Base-by-base conservation (phyloP, 2,797 vertebrate species). In the Pipistrellus nathusii region DNA sequence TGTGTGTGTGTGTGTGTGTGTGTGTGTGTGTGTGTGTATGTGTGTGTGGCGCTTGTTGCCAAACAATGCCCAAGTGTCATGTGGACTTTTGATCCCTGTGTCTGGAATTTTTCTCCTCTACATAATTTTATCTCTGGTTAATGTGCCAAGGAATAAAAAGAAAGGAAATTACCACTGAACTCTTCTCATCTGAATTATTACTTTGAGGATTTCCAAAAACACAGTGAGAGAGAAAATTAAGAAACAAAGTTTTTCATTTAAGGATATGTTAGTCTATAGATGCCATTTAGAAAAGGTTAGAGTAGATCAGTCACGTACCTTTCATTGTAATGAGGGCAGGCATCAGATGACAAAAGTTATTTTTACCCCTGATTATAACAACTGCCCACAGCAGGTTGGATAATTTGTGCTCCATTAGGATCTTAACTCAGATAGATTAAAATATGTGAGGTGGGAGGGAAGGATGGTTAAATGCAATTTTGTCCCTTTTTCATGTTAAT, bases 51-150 rank as follows among this genome's bases (percentile, higher is more conserved):
- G 12, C 55, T 92, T 81, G 64, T 68, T 21, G 6, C 3, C 72
- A 93, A 94, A 68, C n/a, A 48, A 88, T 75, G 66, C 32, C 44
- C 35, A 69, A 85, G 9, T 78, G 57, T 81, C 64, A 53, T 88
- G 80, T 88, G 78, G 77, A 23, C 21, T 38, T 68, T 55, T 13
- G 30, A 38, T 8, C 38, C 15, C 11, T 20, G 7, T 62, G 10
- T 51, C 44, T 62, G 44, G 53, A 53, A 88, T 94, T 89, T 81
- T 76, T 72, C 55, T 71, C 32, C 72, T 59, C 57, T 53, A 69
- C 72, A 91, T 94, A 94, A 75, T 91, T 83, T 44, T 84, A 13
- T 93, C 76, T 80, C 32, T 80, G 53, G 55, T 87, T 91, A 90
- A 85, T 91, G 25, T 51, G 23, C 27, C 82, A 51, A 38, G 35